Conservation (phyloP, 2,888 invertebrate species). For the Coenonympha glycerion region DNA sequence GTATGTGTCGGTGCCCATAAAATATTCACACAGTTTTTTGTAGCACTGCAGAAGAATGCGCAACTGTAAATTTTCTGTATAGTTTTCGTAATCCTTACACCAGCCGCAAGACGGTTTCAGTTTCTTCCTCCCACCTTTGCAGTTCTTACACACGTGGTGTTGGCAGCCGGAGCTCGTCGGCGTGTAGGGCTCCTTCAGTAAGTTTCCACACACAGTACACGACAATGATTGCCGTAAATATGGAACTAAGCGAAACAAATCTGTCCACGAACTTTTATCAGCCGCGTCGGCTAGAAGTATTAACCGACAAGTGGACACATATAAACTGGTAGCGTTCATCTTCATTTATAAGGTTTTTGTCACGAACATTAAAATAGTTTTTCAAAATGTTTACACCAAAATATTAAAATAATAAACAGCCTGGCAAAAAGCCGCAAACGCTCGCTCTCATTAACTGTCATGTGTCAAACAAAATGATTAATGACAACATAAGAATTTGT, state of each 20-base stretch:
- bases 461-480: too few relatives aligned
- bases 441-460: slow-evolving; percentile 34
- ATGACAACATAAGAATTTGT: too few relatives aligned
- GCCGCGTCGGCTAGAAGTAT: slow-evolving; percentile 84
- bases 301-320: slow-evolving; percentile 87
- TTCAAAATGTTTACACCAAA: slow-evolving; percentile 59
- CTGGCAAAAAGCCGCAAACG: slow-evolving; percentile 66
- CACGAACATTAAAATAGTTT: slow-evolving; percentile 47
- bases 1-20: slow-evolving; percentile 84
- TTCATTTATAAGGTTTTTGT: slow-evolving; percentile 45
- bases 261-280: slow-evolving; percentile 84
- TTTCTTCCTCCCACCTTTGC: slow-evolving; percentile 89
- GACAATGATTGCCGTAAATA: slow-evolving; percentile 90
- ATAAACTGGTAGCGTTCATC: slow-evolving; percentile 89
- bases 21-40: slow-evolving; percentile 89
- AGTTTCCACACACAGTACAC: slow-evolving; percentile 91
- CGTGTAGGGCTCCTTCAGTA: slow-evolving; percentile 87
- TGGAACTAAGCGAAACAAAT: slow-evolving; percentile 88
- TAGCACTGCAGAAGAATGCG: slow-evolving; percentile 90
- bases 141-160: slow-evolving; percentile 91
- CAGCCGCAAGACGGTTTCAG: slow-evolving; percentile 88
- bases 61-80: slow-evolving; percentile 87
- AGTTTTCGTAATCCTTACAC: slow-evolving; percentile 89
- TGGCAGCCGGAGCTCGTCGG: slow-evolving; percentile 87
- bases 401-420: slow-evolving; percentile 43